phyloP scores from a whole-genome alignment of 2,888 invertebrate genomes.

The Euproctis similis region DNA sequence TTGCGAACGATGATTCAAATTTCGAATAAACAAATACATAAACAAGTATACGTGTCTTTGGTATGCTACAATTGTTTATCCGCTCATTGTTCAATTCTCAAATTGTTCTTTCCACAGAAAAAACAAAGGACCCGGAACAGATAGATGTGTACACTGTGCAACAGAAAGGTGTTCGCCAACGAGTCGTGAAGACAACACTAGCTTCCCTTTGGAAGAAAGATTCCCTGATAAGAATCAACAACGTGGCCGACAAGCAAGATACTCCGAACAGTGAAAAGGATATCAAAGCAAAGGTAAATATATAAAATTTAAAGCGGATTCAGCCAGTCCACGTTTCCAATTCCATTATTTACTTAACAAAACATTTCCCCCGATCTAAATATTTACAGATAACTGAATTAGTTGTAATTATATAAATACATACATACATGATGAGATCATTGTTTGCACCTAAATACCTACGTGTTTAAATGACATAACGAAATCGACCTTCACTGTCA shows the following conservation, averaged over 20 bases:
- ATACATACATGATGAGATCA: too few relatives aligned
- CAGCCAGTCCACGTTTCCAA: conserved; percentile 50
- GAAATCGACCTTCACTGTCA: conserved; percentile 21
- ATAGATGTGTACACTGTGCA: conserved; percentile 80
- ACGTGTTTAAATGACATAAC: conserved; percentile 28
- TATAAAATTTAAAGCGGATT: conserved; percentile 14
- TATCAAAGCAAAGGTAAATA: conserved; percentile 79
- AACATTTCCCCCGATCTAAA: too few relatives aligned
- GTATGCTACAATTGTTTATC: neutral
- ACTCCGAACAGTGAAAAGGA: conserved; percentile 80
- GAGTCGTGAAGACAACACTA: conserved; percentile 77
- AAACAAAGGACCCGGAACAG: conserved; percentile 83
- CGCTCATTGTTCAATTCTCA: neutral
- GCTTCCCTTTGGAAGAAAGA: conserved; percentile 82
- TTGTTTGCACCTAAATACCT: too few relatives aligned
- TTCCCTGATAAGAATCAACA: conserved; percentile 82
- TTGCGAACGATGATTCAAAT: too few relatives aligned
- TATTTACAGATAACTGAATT: too few relatives aligned
- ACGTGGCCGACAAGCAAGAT: conserved; percentile 82
- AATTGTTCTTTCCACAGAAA: conserved; percentile 71
- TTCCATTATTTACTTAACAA: conserved; percentile 36
- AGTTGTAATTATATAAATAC: too few relatives aligned
- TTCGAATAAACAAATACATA: too few relatives aligned
- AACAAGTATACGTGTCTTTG: neutral
- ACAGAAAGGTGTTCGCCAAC: conserved; percentile 76